These are phyloP conservation scores for Epinephelus fuscoguttatus DNA, from an alignment of 2,113 vertebrate species.

Conservation along the genomic window DNA sequence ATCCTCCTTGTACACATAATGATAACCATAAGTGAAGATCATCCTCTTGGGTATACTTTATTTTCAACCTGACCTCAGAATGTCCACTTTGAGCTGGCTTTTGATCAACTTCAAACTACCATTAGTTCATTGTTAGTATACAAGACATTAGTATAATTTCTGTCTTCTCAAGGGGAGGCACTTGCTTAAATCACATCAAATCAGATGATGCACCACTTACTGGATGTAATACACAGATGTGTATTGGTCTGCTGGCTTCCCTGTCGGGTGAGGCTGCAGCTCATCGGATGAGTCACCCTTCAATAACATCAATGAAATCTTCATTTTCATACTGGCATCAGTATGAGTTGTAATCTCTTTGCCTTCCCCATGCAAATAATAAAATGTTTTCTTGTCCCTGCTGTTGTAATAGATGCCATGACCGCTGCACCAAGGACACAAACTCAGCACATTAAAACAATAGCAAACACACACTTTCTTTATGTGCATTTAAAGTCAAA, in stretches of 20 bases:
- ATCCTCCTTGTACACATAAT: slow-evolving; percentile 21
- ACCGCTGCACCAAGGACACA: slow-evolving; percentile 21
- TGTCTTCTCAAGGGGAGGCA: slow-evolving; percentile 48
- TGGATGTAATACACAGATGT: slow-evolving; percentile 59
- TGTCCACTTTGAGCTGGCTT: slow-evolving; percentile 51
- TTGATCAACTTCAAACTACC: slow-evolving; percentile 50
- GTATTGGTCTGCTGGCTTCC: slow-evolving; percentile 47
- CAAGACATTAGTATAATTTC: slow-evolving; percentile 54
- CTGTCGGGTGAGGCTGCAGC: slow-evolving; percentile 29
- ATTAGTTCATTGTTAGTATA: slow-evolving; percentile 55
- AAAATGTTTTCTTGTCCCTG: neutral
- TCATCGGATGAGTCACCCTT: slow-evolving; percentile 60
- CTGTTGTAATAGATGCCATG: neutral
- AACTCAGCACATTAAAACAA: neutral
- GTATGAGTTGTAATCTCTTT: slow-evolving; percentile 26
- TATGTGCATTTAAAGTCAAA: neutral
- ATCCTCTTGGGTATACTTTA: slow-evolving; percentile 36
- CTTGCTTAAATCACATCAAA: slow-evolving; percentile 64
- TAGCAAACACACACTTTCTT: neutral
- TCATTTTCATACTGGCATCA: slow-evolving; percentile 55
- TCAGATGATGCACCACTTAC: slow-evolving; percentile 62
- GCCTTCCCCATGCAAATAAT: neutral
- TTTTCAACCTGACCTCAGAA: slow-evolving; percentile 52
- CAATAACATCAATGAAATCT: slow-evolving; percentile 61
- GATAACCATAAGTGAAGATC: slow-evolving; percentile 42